Evolutionary conservation across 2,888 invertebrate genomes (phyloP).

Genomic region (Oscheius sp.): DNA sequence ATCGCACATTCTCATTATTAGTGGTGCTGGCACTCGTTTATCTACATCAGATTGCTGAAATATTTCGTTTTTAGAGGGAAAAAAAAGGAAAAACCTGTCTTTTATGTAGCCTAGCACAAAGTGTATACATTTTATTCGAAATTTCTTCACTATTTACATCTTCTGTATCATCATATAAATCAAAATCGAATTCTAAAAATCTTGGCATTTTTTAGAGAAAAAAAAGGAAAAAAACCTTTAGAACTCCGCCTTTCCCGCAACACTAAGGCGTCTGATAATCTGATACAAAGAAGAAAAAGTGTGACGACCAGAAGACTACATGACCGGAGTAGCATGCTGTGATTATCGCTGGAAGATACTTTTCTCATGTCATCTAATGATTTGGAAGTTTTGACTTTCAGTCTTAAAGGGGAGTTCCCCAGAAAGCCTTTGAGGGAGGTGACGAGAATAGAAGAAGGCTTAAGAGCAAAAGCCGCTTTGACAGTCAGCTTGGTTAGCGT

Average conservation of each 20-base stretch:
- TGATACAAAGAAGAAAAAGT: neutral
- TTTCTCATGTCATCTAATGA: too few relatives aligned
- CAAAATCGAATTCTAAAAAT: constrained; percentile 18
- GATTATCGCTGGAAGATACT: too few relatives aligned
- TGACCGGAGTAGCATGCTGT: constrained; percentile 27
- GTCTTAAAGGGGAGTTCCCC: too few relatives aligned
- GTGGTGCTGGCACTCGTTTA: constrained; percentile 14
- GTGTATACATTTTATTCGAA: constrained; percentile 18
- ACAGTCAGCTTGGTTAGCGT: neutral
- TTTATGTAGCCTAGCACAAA: constrained; percentile 27
- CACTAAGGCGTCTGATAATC: constrained; percentile 14
- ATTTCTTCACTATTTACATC: constrained; percentile 25
- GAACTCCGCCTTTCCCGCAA: constrained; percentile 20
- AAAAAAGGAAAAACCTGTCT: constrained; percentile 5
- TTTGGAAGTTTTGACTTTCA: too few relatives aligned
- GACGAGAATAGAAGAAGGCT: too few relatives aligned
- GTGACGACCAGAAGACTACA: constrained; percentile 20
- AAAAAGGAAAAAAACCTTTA: neutral
- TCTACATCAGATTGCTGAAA: constrained; percentile 7
- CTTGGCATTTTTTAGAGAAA: neutral
- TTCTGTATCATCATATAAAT: constrained; percentile 23
- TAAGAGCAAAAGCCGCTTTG: too few relatives aligned
- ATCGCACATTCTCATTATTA: constrained; percentile 18
- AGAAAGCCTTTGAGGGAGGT: too few relatives aligned
- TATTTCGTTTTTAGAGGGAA: neutral